phyloP scores from a whole-genome alignment of 2,797 vertebrate species.

The Channallabes apus region DNA sequence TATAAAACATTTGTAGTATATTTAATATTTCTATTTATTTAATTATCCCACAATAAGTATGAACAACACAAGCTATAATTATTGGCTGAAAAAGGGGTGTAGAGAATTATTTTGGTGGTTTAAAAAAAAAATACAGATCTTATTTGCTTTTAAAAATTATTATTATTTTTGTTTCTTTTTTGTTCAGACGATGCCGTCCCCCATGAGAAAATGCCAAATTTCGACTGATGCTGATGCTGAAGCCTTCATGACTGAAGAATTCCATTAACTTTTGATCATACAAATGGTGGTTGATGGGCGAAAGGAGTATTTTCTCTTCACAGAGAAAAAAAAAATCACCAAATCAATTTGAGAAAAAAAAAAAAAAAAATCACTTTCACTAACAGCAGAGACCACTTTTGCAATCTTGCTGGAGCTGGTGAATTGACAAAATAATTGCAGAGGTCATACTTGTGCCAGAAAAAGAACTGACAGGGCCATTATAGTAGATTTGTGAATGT shows the following conservation, averaged over 20 bases:
- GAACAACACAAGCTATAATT: neutral
- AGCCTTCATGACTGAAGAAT: neutral
- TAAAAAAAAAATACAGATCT: no score
- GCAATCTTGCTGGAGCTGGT: neutral
- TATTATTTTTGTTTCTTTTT: neutral
- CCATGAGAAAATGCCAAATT: neutral
- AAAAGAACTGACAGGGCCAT: neutral
- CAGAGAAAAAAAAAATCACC: neutral
- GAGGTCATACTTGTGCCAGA: neutral
- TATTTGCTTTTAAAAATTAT: no score
- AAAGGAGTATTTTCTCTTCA: slow-evolving; percentile 15
- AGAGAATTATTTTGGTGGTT: neutral
- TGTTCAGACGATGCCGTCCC: no score
- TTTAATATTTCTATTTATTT: no score
- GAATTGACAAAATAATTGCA: slow-evolving; percentile 17
- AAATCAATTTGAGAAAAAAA: neutral
- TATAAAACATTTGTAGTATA: no score
- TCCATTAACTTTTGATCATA: slow-evolving; percentile 28
- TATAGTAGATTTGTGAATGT: neutral
- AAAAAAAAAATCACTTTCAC: neutral
- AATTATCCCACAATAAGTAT: no score
- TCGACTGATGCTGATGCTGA: neutral
- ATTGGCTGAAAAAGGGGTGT: neutral
- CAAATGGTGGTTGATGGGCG: slow-evolving; percentile 38
- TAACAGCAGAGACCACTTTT: neutral